Conservation (phyloP, 2,888 invertebrate genomes). For the Aspidiotus rigidus region DNA sequence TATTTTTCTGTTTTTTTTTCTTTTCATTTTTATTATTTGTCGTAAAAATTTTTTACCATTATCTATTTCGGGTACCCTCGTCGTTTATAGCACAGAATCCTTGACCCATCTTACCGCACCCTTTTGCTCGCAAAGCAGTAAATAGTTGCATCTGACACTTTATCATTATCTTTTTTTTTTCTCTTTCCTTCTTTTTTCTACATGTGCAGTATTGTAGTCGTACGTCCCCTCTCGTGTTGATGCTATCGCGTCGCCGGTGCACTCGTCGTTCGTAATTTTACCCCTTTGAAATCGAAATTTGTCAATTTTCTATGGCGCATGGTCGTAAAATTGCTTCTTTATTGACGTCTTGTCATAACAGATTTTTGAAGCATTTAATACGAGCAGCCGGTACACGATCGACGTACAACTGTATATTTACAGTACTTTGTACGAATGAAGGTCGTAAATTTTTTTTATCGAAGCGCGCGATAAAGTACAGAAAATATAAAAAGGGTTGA, state of each 20-base stretch:
- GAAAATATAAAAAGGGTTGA: not conserved
- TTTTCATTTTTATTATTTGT: no score
- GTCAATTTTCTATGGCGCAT: slow-evolving; percentile 28
- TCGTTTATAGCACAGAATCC: no score
- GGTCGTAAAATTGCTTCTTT: slow-evolving; percentile 27
- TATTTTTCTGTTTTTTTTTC: no score
- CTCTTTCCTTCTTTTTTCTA: not conserved
- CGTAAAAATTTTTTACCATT: no score
- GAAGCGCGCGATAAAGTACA: not conserved
- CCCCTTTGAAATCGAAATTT: slow-evolving; percentile 26
- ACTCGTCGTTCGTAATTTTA: slow-evolving; percentile 1
- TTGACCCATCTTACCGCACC: not conserved
- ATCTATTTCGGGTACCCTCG: no score
- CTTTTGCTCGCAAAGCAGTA: not conserved
- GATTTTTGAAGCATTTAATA: slow-evolving; percentile 20
- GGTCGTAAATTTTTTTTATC: slow-evolving; percentile 23
- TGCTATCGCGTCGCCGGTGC: not conserved
- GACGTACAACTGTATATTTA: no score
- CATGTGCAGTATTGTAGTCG: no score
- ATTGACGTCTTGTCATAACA: slow-evolving; percentile 30
- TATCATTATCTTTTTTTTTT: not conserved
- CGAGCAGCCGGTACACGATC: not conserved
- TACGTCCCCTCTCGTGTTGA: no score
- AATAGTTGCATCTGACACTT: not conserved
- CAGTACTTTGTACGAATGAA: not conserved